Evolutionary conservation across 2,113 vertebrate genomes (phyloP), one percentile per base, ranked within the genome.

Genomic region (Lepus americanus): DNA sequence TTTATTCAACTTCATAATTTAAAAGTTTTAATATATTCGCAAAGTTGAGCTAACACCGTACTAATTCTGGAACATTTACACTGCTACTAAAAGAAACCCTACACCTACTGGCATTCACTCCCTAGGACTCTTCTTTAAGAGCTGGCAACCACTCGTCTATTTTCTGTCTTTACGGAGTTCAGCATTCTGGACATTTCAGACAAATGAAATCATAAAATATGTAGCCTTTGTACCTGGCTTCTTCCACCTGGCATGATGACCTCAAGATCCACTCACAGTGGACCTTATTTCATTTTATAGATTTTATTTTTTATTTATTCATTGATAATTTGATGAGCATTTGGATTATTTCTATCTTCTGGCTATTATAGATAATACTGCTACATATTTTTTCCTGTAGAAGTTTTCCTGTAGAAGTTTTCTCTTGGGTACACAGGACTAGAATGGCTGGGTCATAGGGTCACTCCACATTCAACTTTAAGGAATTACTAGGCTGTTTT

Each of bases 401-500:
- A 53, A 23, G 44, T 70, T 92, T 14, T 23, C 9, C 1, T 25
- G 29, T 20, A 36, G 31, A 53, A 23, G 44, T 70, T 92, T 14
- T n/a, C n/a, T 87, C 80, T 81, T 17, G 53, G 72, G 67, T 36
- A 74, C 7, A 12, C 25, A 53, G n/a, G 39, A 84, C n/a, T 39
- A 9, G 22, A 53, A 63, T 44, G 49, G 33, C n/a, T 78, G 27
- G 53, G 69, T 88, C 64, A 84, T n/a, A 44, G 9, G 22, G 25
- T 86, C 17, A 59, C 33, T 53, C n/a, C 20, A 44, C 53, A 29
- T 31, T 83, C 70, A 70, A 70, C 27, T 70, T 9, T 39, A 63
- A 84, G 90, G 76, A 81, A 92, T 51, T 29, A 86, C 20, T 31
- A 69, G 76, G 66, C 44, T 73, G 55, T 59, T 87, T 69, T 61